phyloP scores from a whole-genome alignment of 2,113 vertebrate species.

The Probosciger aterrimus region DNA sequence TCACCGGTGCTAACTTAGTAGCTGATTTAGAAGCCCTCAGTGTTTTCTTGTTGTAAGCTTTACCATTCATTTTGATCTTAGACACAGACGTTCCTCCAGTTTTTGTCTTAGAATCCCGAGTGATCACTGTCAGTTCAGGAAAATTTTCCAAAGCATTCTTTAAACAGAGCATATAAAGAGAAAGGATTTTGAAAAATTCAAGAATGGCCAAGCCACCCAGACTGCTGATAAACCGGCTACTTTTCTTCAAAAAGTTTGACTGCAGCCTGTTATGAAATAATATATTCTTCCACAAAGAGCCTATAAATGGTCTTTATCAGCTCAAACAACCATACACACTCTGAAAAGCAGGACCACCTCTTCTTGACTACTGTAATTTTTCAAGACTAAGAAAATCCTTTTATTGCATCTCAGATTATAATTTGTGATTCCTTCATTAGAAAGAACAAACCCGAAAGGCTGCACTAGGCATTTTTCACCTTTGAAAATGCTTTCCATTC shows the following conservation, averaged over 20 bases:
- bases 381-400: not conserved
- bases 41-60: conserved; percentile 94
- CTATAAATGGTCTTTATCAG: not conserved
- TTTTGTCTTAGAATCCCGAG: conserved; percentile 85
- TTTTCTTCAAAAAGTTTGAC: not conserved
- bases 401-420: not conserved
- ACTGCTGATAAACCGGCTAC: not conserved
- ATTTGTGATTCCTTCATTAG: not conserved
- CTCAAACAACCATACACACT: not conserved
- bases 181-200: not conserved
- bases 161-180: conserved; percentile 45
- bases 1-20: conserved; percentile 88
- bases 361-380: not conserved
- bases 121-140: conserved; percentile 91
- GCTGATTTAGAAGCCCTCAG: conserved; percentile 89
- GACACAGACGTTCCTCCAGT: conserved; percentile 82
- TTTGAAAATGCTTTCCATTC: not conserved
- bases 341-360: not conserved
- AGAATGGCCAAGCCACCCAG: not conserved
- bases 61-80: conserved; percentile 94
- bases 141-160: conserved; percentile 95
- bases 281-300: not conserved
- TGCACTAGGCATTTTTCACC: not conserved
- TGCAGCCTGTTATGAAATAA: not conserved
- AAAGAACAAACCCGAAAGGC: not conserved